phyloP scores from a whole-genome alignment of 92 coral and sea anemone genomes.

The Porites cylindrica region DNA sequence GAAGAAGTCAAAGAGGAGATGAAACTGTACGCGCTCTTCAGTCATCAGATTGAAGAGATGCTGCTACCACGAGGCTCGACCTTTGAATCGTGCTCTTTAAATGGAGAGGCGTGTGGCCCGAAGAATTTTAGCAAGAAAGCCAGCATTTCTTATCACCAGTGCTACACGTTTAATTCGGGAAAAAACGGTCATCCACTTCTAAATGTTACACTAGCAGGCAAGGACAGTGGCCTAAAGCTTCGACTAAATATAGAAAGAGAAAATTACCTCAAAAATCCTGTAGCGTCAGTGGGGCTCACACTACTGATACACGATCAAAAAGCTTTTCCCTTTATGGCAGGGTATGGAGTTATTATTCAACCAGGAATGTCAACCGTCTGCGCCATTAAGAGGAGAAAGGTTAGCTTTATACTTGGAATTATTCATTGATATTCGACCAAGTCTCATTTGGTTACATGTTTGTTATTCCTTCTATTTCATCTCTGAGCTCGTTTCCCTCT shows the following conservation, averaged over 20 bases:
- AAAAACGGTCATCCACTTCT: conserved; percentile 22
- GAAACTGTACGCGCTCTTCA: neutral
- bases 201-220: conserved; percentile 28
- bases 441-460: too few species aligned
- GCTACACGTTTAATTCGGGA: conserved; percentile 72
- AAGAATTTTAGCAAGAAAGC: conserved; percentile 43
- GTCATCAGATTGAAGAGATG: conserved; percentile 59
- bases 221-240: conserved; percentile 53
- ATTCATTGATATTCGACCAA: too few species aligned
- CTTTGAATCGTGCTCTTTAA: conserved; percentile 29
- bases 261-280: conserved; percentile 13
- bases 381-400: conserved; percentile 63
- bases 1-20: neutral
- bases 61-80: conserved; percentile 24
- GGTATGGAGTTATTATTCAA: conserved; percentile 66
- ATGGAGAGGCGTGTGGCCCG: conserved; percentile 31
- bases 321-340: conserved; percentile 62
- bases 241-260: conserved; percentile 58
- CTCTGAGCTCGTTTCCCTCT: too few species aligned
- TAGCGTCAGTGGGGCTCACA: conserved; percentile 54
- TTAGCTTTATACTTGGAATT: neutral
- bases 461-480: too few species aligned
- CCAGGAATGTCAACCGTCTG: conserved; percentile 72
- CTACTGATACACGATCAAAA: conserved; percentile 67
- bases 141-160: conserved; percentile 39